Evolutionary conservation across 92 coral and sea anemone genomes (phyloP).

Genomic region (Heliopora coerulea): DNA sequence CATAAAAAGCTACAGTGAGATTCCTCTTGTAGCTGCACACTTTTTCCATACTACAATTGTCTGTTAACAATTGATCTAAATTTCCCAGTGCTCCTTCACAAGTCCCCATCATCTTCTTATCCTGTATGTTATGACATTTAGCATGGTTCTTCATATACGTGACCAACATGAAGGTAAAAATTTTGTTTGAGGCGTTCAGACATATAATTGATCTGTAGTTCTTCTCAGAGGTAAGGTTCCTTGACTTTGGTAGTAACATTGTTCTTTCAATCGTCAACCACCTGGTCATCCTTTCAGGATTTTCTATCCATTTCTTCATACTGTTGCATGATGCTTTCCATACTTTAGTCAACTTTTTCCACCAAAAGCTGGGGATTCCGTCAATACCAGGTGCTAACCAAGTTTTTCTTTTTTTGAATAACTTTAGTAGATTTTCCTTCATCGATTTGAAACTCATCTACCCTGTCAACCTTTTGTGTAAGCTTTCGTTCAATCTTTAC

Average conservation of each 20-base stretch:
- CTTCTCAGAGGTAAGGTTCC: constrained; percentile 15
- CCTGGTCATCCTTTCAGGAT: constrained; percentile 18
- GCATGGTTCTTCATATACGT: neutral
- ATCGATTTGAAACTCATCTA: too few relatives aligned
- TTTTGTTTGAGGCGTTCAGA: constrained; percentile 5
- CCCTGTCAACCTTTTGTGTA: too few relatives aligned
- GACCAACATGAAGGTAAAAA: constrained; percentile 1
- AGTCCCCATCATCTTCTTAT: neutral
- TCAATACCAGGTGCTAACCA: constrained; percentile 30
- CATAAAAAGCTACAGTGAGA: too few relatives aligned
- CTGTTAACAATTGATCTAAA: too few relatives aligned
- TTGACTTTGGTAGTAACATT: constrained; percentile 26
- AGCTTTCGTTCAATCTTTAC: too few relatives aligned
- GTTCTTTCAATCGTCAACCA: constrained; percentile 23
- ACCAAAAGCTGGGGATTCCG: constrained; percentile 23
- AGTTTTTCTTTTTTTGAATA: constrained; percentile 7
- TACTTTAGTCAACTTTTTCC: neutral
- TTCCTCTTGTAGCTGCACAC: too few relatives aligned
- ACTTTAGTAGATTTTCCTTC: too few relatives aligned
- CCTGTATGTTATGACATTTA: neutral
- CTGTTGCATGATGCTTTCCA: constrained; percentile 13
- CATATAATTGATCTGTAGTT: constrained; percentile 15
- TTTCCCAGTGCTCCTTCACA: too few relatives aligned
- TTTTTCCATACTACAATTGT: too few relatives aligned
- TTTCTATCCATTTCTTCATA: constrained; percentile 12